Evolutionary conservation across 2,113 vertebrate genomes (phyloP), one percentile per base, ranked within the genome.

Genomic region (mouse (Mus musculus)): DNA sequence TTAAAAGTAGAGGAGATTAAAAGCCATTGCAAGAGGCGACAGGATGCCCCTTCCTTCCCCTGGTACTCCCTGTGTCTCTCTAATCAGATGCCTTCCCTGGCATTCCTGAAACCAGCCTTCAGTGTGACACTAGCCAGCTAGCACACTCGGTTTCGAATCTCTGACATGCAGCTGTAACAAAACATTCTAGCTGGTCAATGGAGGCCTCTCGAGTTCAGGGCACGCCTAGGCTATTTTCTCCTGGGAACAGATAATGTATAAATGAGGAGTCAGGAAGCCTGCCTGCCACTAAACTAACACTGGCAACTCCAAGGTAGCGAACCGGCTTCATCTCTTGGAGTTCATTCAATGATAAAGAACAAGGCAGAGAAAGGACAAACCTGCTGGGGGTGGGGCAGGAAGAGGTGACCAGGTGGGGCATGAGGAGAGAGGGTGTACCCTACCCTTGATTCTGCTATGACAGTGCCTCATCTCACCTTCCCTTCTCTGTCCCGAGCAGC

Each of bases 401-500:
- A 28, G 19, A 63, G 30, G 33, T 39, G 46, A 0, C 26, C 42
- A 36, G 36, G 26, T 16, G 3, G 52, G 30, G 11, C 0, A 0
- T 73, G 28, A 54, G 67, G 42, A 39, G 49, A 39, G 24, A 91
- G 73, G 67, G 30, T 28, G 6, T 77, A 75, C 59, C 61, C 87
- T 46, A 81, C 59, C 69, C 67, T 69, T 0, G 42, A 36, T 56
- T 85, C 46, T 0, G 2, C 46, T 67, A 75, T 93, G 91, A 95
- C 93, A 39, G 65, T 16, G 7, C 39, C 71, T 33, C 0, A 63
- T 93, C 77, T 33, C 0, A 63, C 93, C 77, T 81, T 73, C 4
- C 69, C 69, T 54, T 49, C 71, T 92, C 33, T 24, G 67, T 90
- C 97, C 96, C 16, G 10, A 0, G 93, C 98, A 99, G 99, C 98